These are phyloP conservation scores for Ochropleura leucogaster DNA, from an alignment of 2,888 invertebrate genomes.

Conservation along the genomic window DNA sequence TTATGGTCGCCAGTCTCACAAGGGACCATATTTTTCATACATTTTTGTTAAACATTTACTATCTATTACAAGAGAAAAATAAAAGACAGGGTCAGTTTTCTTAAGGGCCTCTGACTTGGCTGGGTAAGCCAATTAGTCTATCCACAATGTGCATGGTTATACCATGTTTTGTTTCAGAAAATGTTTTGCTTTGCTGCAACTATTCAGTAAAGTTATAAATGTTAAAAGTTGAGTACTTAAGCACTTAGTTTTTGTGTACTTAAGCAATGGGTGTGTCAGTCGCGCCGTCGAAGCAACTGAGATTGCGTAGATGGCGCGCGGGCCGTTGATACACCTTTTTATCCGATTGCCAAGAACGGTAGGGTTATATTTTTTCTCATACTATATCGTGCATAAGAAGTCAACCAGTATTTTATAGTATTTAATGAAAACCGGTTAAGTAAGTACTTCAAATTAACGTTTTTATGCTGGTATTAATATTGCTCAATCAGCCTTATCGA, in stretches of 20 bases:
- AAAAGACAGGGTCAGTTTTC: too few relatives aligned
- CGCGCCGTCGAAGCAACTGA: constrained; percentile 47
- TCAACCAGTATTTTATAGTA: background rate
- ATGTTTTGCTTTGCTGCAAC: background rate
- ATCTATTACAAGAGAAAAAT: too few relatives aligned
- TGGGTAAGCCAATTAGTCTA: too few relatives aligned
- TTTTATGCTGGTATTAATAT: background rate
- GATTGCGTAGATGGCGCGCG: constrained; percentile 3
- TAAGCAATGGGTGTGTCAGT: constrained; percentile 61
- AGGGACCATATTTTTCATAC: background rate
- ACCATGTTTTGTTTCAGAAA: constrained; percentile 1
- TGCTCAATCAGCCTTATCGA: background rate
- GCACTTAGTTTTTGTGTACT: constrained; percentile 39
- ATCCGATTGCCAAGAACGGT: too few relatives aligned
- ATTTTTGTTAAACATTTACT: background rate
- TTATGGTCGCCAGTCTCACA: background rate
- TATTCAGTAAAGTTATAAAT: background rate
- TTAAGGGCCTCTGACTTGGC: too few relatives aligned
- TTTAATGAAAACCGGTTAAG: background rate
- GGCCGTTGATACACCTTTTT: background rate
- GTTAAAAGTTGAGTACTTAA: background rate
- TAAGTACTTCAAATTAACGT: background rate
- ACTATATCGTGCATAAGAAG: background rate
- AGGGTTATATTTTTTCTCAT: background rate
- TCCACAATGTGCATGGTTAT: background rate